phyloP scores from a whole-genome alignment of 2,888 invertebrate species.

The Parnassius orleans region DNA sequence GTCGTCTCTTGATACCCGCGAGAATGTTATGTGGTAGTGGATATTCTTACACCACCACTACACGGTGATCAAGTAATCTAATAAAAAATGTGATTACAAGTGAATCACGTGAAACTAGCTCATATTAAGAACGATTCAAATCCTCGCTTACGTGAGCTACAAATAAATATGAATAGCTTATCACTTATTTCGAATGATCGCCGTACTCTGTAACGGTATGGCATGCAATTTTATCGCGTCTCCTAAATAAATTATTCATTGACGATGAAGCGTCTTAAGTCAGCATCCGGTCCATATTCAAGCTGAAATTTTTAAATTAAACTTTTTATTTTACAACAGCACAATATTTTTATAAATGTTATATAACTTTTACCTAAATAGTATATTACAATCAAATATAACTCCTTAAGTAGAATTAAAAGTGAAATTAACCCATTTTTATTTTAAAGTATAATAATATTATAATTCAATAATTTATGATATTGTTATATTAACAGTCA shows the following conservation, averaged over 20 bases:
- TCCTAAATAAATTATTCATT: slow-evolving; percentile 28
- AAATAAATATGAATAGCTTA: slow-evolving; percentile 21
- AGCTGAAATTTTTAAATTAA: slow-evolving; percentile 16
- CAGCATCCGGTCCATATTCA: slow-evolving; percentile 20
- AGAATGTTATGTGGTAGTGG: too few species aligned
- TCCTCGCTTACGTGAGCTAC: background rate
- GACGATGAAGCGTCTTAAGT: slow-evolving; percentile 25
- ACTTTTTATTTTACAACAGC: slow-evolving; percentile 16
- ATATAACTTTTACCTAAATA: background rate
- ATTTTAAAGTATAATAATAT: too few species aligned
- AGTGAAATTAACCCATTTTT: too few species aligned
- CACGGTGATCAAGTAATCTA: too few species aligned
- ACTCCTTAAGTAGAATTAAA: too few species aligned
- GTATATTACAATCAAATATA: background rate
- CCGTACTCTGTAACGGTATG: slow-evolving; percentile 15
- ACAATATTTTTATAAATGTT: slow-evolving; percentile 9
- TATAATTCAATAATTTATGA: too few species aligned
- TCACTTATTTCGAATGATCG: slow-evolving; percentile 19
- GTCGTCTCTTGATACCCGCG: too few species aligned
- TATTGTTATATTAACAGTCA: too few species aligned
- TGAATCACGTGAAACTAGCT: too few species aligned
- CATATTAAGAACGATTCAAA: too few species aligned
- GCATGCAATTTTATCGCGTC: slow-evolving; percentile 25
- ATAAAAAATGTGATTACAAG: too few species aligned
- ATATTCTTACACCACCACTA: too few species aligned